Percentiles rank a stretch among this genome's conserved stretches.
Conservation (phyloP, 2,888 invertebrate genomes). For the Coecobrya sp. region DNA sequence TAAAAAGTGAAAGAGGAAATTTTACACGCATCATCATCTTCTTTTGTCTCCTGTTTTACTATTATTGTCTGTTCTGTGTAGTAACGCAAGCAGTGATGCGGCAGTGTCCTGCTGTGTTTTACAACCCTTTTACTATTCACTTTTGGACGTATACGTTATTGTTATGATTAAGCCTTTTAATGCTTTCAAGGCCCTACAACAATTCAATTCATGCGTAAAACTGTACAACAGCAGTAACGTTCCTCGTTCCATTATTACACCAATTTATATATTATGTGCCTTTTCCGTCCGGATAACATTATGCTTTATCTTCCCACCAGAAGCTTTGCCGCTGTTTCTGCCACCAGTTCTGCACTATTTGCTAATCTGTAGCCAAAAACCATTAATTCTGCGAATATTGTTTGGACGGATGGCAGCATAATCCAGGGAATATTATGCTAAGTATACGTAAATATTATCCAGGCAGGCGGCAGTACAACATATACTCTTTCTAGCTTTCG, state of each 20-base stretch:
- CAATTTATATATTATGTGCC: constrained; percentile 30
- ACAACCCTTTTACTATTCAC: constrained; percentile 46
- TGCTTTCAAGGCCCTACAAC: neutral
- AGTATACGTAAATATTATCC: constrained; percentile 24
- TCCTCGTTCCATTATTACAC: constrained; percentile 30
- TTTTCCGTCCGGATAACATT: constrained; percentile 5
- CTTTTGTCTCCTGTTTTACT: constrained; percentile 33
- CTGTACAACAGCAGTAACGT: neutral
- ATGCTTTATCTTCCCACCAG: neutral
- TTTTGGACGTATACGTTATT: constrained; percentile 11
- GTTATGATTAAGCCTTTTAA: constrained; percentile 35
- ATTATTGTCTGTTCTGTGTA: neutral
- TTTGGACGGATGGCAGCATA: constrained; percentile 48
- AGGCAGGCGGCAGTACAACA: neutral
- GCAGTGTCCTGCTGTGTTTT: constrained; percentile 62
- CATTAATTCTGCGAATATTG: constrained; percentile 71
- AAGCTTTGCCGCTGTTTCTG: neutral
- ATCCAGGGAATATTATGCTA: constrained; percentile 47
- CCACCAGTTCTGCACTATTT: constrained; percentile 61
- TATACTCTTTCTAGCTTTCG: neutral
- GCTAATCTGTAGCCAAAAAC: constrained; percentile 61
- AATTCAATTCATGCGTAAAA: constrained; percentile 48
- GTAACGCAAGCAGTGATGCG: neutral
- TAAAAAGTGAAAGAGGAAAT: neutral
- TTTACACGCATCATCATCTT: constrained; percentile 60